phyloP scores from a whole-genome alignment of 1,140 invertebrate genomes.

The Leptonema lineaticorne region DNA sequence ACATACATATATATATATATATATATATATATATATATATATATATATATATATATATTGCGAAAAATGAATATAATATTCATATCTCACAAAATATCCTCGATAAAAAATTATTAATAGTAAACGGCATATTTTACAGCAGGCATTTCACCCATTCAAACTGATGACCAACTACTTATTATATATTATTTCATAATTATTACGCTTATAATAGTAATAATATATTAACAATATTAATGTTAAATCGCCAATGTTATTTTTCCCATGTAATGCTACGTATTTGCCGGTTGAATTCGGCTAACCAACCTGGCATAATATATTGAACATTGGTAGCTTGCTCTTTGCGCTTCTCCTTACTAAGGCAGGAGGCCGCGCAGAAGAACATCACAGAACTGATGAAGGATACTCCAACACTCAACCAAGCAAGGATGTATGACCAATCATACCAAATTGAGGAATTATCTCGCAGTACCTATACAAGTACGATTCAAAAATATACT shows the following conservation, averaged over 20 bases:
- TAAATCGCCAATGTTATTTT: background rate
- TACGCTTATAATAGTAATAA: background rate
- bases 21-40: too few species aligned
- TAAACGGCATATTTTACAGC: slow-evolving; percentile 6
- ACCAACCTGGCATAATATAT: slow-evolving; percentile 86
- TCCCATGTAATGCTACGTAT: background rate
- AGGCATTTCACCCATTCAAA: background rate
- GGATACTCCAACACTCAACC: slow-evolving; percentile 75
- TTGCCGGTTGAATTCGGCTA: slow-evolving; percentile 43
- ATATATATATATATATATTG: too few species aligned
- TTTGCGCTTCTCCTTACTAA: slow-evolving; percentile 67
- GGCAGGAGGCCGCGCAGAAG: slow-evolving; percentile 75
- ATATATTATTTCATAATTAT: too few species aligned
- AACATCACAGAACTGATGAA: slow-evolving; percentile 75
- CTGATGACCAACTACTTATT: slow-evolving; percentile 1
- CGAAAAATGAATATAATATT: too few species aligned
- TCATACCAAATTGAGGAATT: slow-evolving; percentile 71
- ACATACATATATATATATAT: too few species aligned
- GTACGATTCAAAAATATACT: background rate
- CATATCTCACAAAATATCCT: too few species aligned
- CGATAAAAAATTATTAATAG: background rate
- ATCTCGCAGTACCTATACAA: slow-evolving; percentile 67
- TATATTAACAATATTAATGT: background rate
- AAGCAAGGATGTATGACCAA: slow-evolving; percentile 83
- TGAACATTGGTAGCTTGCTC: slow-evolving; percentile 78